phyloP scores from a whole-genome alignment of 2,888 invertebrate genomes.

The Hemistola chrysoprasaria region DNA sequence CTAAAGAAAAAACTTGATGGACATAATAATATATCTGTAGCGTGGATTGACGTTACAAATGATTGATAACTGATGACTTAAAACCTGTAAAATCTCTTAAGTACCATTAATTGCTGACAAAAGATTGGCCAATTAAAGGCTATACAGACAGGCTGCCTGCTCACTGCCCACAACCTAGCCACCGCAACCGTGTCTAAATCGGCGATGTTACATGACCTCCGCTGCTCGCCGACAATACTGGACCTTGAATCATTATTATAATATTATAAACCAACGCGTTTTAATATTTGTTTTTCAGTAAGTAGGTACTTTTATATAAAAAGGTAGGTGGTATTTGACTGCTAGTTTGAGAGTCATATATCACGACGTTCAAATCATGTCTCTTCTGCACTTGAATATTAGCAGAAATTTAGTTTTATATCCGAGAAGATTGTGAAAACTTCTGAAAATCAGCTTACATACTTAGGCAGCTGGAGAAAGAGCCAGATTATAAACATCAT shows the following conservation, averaged over 20 bases:
- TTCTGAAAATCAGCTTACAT: too few species aligned
- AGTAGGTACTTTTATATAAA: too few species aligned
- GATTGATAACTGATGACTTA: constrained; percentile 16
- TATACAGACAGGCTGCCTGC: constrained; percentile 26
- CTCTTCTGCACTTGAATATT: too few species aligned
- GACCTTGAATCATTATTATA: constrained; percentile 38
- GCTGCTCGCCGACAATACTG: constrained; percentile 28
- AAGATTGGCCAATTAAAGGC: constrained; percentile 24
- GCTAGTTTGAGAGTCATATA: too few species aligned
- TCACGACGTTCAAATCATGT: too few species aligned
- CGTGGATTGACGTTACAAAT: constrained; percentile 8
- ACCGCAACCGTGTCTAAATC: constrained; percentile 29
- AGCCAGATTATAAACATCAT: too few species aligned
- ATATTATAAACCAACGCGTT: constrained; percentile 15
- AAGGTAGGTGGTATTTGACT: too few species aligned
- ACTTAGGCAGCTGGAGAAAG: too few species aligned
- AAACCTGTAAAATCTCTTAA: constrained; percentile 10
- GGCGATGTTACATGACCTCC: constrained; percentile 32
- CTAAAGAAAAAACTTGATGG: too few species aligned
- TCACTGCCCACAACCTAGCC: constrained; percentile 27
- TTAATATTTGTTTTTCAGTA: constrained; percentile 12
- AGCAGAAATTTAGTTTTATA: too few species aligned
- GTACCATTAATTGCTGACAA: constrained; percentile 24
- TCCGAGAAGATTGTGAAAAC: too few species aligned
- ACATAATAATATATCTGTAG: constrained; percentile 7